Percentiles rank a stretch among this genome's conserved stretches.
Evolutionary conservation across 1,140 invertebrate genomes (phyloP).

Genomic region (Drosophila santomea): DNA sequence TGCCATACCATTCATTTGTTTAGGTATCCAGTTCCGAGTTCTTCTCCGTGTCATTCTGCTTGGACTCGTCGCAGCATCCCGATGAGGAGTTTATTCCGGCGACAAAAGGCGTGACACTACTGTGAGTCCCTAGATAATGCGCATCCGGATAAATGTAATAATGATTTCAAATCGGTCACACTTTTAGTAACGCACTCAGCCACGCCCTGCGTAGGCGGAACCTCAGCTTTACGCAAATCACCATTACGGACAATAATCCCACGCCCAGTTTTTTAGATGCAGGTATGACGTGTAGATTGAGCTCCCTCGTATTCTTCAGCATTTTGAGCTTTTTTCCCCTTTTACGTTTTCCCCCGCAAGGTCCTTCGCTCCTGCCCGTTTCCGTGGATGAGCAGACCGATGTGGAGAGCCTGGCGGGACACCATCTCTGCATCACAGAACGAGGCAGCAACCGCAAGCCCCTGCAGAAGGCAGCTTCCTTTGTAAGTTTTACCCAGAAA

Average conservation of each 20-base stretch:
- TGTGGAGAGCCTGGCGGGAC: conserved; percentile 89
- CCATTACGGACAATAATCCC: conserved; percentile 81
- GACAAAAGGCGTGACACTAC: conserved; percentile 88
- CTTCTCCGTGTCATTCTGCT: conserved; percentile 91
- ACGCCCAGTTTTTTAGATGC: conserved; percentile 87
- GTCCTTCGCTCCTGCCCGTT: conserved; percentile 58
- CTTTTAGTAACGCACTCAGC: conserved; percentile 85
- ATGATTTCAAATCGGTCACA: neutral
- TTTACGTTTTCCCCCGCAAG: conserved; percentile 32
- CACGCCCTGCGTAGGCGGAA: conserved; percentile 75
- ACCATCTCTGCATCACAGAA: conserved; percentile 88
- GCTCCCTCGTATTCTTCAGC: neutral
- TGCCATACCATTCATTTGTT: neutral
- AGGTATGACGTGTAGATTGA: conserved; percentile 77
- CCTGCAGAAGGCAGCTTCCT: conserved; percentile 80
- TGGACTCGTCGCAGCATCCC: conserved; percentile 76
- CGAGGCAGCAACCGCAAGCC: conserved; percentile 67
- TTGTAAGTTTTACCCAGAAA: conserved; percentile 60
- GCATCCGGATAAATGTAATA: neutral
- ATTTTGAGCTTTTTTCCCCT: conserved; percentile 66
- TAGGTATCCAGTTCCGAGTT: conserved; percentile 91
- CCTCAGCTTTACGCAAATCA: conserved; percentile 80
- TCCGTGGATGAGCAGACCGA: conserved; percentile 89
- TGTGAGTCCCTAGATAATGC: conserved; percentile 86
- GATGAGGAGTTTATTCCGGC: conserved; percentile 89